A percentile compares a stretch with the other conserved stretches of the same genome.
phyloP scores from a whole-genome alignment of 2,113 vertebrate genomes.

The Phocoena sinus region DNA sequence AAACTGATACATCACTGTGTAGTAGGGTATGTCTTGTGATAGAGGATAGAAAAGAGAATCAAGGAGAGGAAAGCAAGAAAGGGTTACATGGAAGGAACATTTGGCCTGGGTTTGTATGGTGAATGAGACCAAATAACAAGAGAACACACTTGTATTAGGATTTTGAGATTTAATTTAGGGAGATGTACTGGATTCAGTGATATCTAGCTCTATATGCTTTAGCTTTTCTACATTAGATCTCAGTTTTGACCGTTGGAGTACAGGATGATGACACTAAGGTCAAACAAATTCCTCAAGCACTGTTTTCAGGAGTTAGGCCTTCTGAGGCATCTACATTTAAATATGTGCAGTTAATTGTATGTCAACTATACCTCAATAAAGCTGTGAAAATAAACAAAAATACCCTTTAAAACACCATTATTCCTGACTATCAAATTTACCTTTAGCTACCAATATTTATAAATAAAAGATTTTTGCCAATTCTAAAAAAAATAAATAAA shows the following conservation, averaged over 20 bases:
- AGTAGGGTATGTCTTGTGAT: neutral
- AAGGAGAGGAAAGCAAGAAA: neutral
- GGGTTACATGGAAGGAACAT: neutral
- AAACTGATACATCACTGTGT: neutral
- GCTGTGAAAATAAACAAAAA: neutral
- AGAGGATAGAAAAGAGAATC: neutral
- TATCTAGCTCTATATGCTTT: neutral
- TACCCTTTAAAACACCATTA: neutral
- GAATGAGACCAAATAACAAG: neutral
- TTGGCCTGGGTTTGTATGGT: neutral
- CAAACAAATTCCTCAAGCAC: neutral
- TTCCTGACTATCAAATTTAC: neutral
- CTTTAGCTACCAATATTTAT: neutral
- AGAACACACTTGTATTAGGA: neutral
- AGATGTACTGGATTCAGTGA: neutral
- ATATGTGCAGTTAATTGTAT: neutral
- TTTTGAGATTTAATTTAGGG: neutral
- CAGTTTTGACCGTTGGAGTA: neutral
- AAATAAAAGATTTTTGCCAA: neutral
- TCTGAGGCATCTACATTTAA: neutral
- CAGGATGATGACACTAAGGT: neutral
- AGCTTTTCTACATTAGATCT: neutral
- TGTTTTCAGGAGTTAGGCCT: neutral
- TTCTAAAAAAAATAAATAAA: neutral
- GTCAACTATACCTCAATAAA: neutral